Evolutionary conservation across 2,888 invertebrate genomes (phyloP).

Genomic region (Epicampocera succincta): DNA sequence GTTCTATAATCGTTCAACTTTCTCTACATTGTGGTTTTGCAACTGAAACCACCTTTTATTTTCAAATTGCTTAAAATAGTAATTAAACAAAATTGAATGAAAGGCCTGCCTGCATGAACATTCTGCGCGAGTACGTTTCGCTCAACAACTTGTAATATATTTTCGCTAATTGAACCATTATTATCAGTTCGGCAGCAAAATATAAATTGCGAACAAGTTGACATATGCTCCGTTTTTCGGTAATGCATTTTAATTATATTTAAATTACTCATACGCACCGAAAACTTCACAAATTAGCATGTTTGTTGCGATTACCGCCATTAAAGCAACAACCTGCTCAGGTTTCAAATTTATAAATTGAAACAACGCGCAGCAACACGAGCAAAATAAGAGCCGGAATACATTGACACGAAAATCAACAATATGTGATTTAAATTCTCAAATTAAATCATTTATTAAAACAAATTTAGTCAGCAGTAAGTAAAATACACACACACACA

Average conservation of each 20-base stretch:
- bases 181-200: neutral
- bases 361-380: no score
- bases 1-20: no score
- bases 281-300: conserved; percentile 1
- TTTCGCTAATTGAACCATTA: neutral
- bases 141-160: neutral
- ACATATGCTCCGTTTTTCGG: neutral
- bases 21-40: no score
- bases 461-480: conserved; percentile 44
- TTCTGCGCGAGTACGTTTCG: neutral
- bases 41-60: no score
- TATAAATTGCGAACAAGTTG: conserved; percentile 1
- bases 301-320: neutral
- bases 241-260: conserved; percentile 20
- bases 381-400: neutral
- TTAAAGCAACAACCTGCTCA: neutral
- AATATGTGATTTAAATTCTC: conserved; percentile 30
- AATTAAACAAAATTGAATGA: no score
- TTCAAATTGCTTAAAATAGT: no score
- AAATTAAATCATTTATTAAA: conserved; percentile 52
- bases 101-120: no score
- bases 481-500: neutral
- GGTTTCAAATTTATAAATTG: neutral
- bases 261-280: conserved; percentile 30
- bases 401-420: conserved; percentile 6